Base-by-base conservation (phyloP, 2,113 vertebrate genomes). In the Bostrychus sinensis region DNA sequence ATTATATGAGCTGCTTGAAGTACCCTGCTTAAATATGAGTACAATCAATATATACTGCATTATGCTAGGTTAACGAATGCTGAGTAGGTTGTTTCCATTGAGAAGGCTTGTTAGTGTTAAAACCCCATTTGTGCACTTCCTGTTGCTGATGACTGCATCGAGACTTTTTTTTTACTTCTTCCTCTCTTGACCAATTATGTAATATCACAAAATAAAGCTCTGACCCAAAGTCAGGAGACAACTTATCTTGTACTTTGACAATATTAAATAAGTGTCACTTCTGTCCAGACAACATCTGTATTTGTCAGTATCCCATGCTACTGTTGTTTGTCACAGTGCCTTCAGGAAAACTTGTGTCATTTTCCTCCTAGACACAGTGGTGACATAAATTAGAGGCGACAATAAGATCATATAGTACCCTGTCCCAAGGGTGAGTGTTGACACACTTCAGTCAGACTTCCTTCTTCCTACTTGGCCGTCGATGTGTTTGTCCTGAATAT, bases 81-180 rank as follows among this genome's bases (percentile, higher is more conserved):
- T 70, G 66, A 70, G 69, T 57, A 30, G 34, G 22, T 9, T 3
- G 69, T 82, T 77, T 54, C 78, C 54, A 63, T n/a, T 68, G 67
- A 55, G 38, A 68, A 36, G 53, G 59, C 3, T 3, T 51, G 62
- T 77, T 26, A 43, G 37, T 65, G 43, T 28, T 28, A 45, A 20
- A 69, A 30, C 11, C 28, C 55, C 75, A 66, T 76, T 83, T 70
- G 25, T 42, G 39, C 32, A 64, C 72, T 83, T 89, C 76, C 75
- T 80, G 34, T 76, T 50, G 30, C 55, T 2, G 23, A 46, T 69
- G 63, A 81, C 61, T 1, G 17, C 1, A 3, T 59, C 53, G 70
- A 70, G 50, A 39, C 3, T 16, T 60, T 50, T 25, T 70, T 62
- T 46, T 69, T 68, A 3, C 10, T 37, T 9, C 17, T 25, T 14